Conservation (phyloP, 2,113 vertebrate genomes). For the Saccopteryx leptura region DNA sequence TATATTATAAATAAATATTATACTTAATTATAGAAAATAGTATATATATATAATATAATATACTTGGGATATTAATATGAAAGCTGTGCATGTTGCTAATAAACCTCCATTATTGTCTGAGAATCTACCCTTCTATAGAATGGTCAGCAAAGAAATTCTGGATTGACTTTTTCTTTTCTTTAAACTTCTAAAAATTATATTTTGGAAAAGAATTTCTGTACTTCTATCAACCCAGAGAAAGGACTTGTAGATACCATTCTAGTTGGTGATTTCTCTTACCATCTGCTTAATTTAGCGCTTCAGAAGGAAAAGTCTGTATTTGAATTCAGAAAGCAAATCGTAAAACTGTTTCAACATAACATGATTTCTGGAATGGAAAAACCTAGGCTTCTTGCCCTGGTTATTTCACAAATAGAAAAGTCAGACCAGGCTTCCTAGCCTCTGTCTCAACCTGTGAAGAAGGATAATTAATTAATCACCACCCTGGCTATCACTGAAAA, state of each 20-base stretch:
- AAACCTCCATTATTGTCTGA: not conserved
- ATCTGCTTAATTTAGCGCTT: not conserved
- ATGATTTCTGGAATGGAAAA: not conserved
- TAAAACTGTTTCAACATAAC: not conserved
- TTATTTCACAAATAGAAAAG: not conserved
- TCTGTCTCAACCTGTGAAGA: not conserved
- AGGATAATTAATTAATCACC: not conserved
- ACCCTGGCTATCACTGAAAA: not conserved
- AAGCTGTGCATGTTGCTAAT: not conserved
- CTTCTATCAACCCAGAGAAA: not conserved
- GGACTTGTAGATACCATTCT: not conserved
- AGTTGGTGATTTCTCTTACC: not conserved
- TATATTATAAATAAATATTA: not conserved
- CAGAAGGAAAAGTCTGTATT: not conserved
- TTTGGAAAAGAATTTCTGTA: not conserved
- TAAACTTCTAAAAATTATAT: not conserved
- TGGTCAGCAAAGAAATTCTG: conserved; percentile 11
- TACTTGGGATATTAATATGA: not conserved
- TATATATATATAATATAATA: not conserved
- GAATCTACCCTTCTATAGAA: not conserved
- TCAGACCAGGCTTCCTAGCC: not conserved
- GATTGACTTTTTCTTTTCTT: not conserved
- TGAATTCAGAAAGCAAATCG: not conserved
- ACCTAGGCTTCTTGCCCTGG: not conserved
- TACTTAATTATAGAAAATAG: not conserved